phyloP scores from a whole-genome alignment of 2,888 invertebrate species.

The Chrysodeixis includens region DNA sequence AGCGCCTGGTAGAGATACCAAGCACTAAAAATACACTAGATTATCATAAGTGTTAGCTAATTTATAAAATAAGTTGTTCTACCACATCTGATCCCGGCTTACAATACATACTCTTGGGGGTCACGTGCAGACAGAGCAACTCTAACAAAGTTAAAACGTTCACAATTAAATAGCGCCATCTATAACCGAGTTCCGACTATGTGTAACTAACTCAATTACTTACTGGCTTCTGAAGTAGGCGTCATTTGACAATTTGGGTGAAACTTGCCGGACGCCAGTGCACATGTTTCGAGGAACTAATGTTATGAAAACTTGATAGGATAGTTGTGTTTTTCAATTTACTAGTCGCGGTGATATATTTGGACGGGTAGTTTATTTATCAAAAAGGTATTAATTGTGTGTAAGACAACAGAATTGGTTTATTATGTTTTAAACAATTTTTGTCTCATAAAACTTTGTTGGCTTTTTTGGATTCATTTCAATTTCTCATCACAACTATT shows the following conservation, averaged over 20 bases:
- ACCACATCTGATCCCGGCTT: neutral
- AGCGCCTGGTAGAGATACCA: too few relatives aligned
- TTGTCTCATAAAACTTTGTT: too few relatives aligned
- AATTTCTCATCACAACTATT: too few relatives aligned
- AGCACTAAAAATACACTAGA: too few relatives aligned
- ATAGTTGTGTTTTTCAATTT: constrained; percentile 22
- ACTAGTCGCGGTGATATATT: too few relatives aligned
- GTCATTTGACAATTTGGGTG: constrained; percentile 54
- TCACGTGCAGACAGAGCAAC: constrained; percentile 25
- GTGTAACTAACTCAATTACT: constrained; percentile 62
- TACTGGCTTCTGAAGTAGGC: constrained; percentile 49
- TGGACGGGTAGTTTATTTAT: too few relatives aligned
- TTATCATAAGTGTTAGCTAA: too few relatives aligned
- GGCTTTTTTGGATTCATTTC: too few relatives aligned
- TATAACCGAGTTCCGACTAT: constrained; percentile 52
- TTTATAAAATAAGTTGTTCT: too few relatives aligned
- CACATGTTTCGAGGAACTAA: constrained; percentile 17
- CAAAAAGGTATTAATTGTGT: too few relatives aligned
- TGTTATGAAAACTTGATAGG: neutral
- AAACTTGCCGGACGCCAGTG: constrained; percentile 28
- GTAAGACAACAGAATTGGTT: too few relatives aligned
- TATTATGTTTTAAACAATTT: too few relatives aligned
- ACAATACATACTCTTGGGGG: neutral
- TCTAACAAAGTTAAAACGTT: constrained; percentile 51
- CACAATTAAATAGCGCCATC: constrained; percentile 53